Conservation (phyloP, 2,113 vertebrate species). For the Urocolius indicus region DNA sequence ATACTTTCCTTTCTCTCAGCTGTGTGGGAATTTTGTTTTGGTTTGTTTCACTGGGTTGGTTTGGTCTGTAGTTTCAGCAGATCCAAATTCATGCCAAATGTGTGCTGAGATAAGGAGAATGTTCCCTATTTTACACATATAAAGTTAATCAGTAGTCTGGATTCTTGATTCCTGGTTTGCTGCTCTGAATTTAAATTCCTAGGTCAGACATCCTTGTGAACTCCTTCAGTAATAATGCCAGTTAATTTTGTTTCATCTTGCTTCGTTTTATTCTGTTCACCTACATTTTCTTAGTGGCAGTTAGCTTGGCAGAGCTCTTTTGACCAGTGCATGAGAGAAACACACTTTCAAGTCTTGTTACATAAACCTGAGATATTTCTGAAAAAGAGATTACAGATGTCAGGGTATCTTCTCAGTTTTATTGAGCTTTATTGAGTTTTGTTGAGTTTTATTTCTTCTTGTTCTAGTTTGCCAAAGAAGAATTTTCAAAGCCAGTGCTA, state of each 20-base stretch:
- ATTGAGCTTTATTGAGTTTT: background rate
- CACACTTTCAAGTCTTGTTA: background rate
- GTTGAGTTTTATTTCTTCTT: background rate
- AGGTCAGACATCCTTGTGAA: background rate
- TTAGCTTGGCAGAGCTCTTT: background rate
- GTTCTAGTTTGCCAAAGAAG: slow-evolving; percentile 66
- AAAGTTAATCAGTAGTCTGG: background rate
- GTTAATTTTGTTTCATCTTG: background rate
- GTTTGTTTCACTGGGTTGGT: background rate
- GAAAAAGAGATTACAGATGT: background rate
- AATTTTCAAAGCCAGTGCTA: slow-evolving; percentile 16
- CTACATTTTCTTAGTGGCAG: background rate
- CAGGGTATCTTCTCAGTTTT: background rate
- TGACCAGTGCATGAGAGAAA: background rate
- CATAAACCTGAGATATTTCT: background rate
- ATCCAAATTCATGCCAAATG: background rate
- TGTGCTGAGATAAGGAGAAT: background rate
- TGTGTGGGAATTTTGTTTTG: background rate
- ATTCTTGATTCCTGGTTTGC: background rate
- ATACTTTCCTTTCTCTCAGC: background rate
- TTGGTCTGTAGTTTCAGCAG: background rate
- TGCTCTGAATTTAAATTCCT: background rate
- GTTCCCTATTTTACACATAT: background rate
- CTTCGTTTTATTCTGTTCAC: background rate
- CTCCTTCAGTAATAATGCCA: background rate